phyloP scores from a whole-genome alignment of 2,113 vertebrate species.

The Carassius gibelio region DNA sequence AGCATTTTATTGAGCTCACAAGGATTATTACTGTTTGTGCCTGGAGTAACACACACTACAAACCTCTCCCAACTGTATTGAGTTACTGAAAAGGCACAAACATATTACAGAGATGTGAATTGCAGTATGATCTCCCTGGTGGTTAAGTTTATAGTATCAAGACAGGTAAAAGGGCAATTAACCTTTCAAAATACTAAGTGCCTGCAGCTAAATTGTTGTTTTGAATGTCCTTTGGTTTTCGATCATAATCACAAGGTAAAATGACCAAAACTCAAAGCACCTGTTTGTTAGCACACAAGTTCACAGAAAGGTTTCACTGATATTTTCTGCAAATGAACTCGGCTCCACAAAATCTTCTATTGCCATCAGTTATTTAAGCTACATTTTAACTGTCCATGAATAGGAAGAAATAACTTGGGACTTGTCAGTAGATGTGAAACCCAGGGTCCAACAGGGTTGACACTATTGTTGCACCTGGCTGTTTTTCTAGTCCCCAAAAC shows the following conservation, averaged over 20 bases:
- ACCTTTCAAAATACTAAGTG: neutral
- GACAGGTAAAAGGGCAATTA: neutral
- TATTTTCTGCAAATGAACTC: neutral
- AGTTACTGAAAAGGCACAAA: neutral
- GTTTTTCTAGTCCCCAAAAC: neutral
- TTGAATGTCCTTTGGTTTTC: constrained; percentile 5
- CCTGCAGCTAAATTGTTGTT: neutral
- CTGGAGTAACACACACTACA: neutral
- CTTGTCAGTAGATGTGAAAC: neutral
- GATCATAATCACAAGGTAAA: neutral
- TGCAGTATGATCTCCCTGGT: neutral
- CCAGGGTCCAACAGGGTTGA: neutral
- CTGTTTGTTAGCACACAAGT: neutral
- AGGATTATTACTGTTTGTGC: constrained; percentile 20
- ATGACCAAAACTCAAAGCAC: neutral
- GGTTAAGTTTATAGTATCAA: neutral
- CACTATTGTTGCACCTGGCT: neutral
- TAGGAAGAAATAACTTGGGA: neutral
- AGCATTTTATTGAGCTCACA: neutral
- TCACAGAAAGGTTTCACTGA: neutral
- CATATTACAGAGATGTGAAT: neutral
- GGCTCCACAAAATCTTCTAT: neutral
- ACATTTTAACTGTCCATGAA: neutral
- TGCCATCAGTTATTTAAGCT: neutral
- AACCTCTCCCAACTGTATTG: neutral